These are phyloP conservation scores for Onychomys torridus DNA, from an alignment of 2,797 vertebrate genomes.

Conservation along the genomic window DNA sequence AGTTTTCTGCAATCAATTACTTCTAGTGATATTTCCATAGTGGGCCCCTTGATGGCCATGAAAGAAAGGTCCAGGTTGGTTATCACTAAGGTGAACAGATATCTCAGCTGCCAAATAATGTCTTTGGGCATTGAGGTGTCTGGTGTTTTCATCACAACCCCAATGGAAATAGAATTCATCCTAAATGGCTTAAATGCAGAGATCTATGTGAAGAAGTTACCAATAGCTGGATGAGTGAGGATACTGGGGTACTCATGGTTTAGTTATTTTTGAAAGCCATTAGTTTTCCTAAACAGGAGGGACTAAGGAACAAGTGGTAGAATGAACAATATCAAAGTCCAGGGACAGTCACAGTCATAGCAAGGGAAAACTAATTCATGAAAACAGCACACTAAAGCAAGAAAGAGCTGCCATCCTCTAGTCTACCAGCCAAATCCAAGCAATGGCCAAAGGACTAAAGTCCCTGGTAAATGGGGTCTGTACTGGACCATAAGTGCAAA, in stretches of 20 bases:
- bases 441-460: background rate
- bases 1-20: conserved; percentile 71
- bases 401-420: background rate
- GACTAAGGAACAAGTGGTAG: background rate
- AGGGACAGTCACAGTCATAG: background rate
- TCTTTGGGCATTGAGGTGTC: background rate
- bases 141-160: conserved; percentile 12
- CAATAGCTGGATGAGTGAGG: background rate
- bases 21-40: conserved; percentile 61
- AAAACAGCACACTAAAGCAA: background rate
- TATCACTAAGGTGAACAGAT: conserved; percentile 45
- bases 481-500: background rate
- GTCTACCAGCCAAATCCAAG: background rate
- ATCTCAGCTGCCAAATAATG: conserved; percentile 52
- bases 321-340: background rate
- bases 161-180: background rate
- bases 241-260: background rate
- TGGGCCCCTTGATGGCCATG: conserved; percentile 10
- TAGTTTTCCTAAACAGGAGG: background rate
- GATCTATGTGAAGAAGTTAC: background rate
- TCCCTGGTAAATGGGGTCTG: background rate
- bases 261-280: background rate
- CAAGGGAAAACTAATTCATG: background rate
- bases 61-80: conserved; percentile 39
- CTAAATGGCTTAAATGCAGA: background rate